Evolutionary conservation across 2,888 invertebrate genomes (phyloP), one percentile per base, ranked within the genome.

Genomic region (Thecocarcelia acutangulata): DNA sequence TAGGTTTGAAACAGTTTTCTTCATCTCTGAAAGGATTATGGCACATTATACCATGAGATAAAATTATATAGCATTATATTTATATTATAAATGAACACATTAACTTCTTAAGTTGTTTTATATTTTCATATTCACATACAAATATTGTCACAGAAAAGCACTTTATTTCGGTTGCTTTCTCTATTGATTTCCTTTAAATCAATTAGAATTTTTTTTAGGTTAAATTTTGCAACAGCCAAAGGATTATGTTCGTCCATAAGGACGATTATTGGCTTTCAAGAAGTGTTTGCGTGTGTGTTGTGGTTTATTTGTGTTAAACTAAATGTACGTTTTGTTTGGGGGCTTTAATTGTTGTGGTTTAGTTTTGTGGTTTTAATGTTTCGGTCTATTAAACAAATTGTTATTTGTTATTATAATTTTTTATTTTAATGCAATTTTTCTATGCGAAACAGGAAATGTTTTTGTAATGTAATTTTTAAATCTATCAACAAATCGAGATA

Each of bases 311-410:
- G 33, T 33, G 3, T 6, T 28, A 28, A 28, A 28, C 3, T 28
- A 4, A 4, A 3, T 28, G 28, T 6, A 28, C 6, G 28, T 28
- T 28, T 33, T 40, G 40, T 42, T 52, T 54, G 40, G 13, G 33
- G 15, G 40, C n/a, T 66, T 66, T 17, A 28, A 1, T 33, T 12
- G 12, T 40, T 42, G 24, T 12, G 17, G 15, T 42, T 11, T 37
- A 50, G 9, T 21, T 46, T 54, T 64, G 37, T 15, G 44, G 46
- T 73, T 21, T 64, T 56, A 44, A 64, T 54, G 46, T 21, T 21
- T 54, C 44, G 44, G 19, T 33, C 63, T 46, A 73, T 73, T 73
- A 63, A 40, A 33, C 46, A 54, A 73, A 54, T 61, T 73, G 42
- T 19, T 52, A 19, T 24, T 61, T 73, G 42, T 19, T 52, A 19